Percentiles rank a stretch among this genome's conserved stretches.
These are phyloP conservation scores for Chironomus tepperi DNA, from an alignment of 1,140 invertebrate genomes.

Conservation along the genomic window DNA sequence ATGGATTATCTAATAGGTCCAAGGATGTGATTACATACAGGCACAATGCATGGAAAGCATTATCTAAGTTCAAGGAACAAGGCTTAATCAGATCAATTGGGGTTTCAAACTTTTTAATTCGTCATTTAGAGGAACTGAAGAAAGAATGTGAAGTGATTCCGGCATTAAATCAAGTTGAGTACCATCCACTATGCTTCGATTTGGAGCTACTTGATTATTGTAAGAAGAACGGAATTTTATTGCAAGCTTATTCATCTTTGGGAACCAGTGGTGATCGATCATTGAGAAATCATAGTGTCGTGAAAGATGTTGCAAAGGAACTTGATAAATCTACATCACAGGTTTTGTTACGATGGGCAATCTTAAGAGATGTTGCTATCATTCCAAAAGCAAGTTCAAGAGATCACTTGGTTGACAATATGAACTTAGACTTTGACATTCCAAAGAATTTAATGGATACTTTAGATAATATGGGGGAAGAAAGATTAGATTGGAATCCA, in stretches of 20 bases:
- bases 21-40: neutral
- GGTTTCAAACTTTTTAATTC: neutral
- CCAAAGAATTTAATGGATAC: conserved; percentile 38
- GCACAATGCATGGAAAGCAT: conserved; percentile 13
- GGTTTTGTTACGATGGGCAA: conserved; percentile 45
- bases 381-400: conserved; percentile 47
- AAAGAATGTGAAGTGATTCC: conserved; percentile 21
- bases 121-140: conserved; percentile 3
- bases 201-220: conserved; percentile 45
- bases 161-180: conserved; percentile 47
- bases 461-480: conserved; percentile 38
- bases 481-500: conserved; percentile 51
- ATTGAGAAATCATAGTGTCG: conserved; percentile 35
- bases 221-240: conserved; percentile 41
- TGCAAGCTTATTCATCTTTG: conserved; percentile 53
- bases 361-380: conserved; percentile 43
- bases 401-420: conserved; percentile 43
- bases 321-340: conserved; percentile 43
- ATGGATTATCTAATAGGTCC: neutral
- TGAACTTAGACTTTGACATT: conserved; percentile 43
- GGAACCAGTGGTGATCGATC: conserved; percentile 32
- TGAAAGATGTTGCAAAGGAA: conserved; percentile 41
- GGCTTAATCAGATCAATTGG: neutral
- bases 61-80: neutral
- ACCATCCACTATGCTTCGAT: conserved; percentile 47